Conservation (phyloP, 2,888 invertebrate species). For the Troglohyphantes excavatus region DNA sequence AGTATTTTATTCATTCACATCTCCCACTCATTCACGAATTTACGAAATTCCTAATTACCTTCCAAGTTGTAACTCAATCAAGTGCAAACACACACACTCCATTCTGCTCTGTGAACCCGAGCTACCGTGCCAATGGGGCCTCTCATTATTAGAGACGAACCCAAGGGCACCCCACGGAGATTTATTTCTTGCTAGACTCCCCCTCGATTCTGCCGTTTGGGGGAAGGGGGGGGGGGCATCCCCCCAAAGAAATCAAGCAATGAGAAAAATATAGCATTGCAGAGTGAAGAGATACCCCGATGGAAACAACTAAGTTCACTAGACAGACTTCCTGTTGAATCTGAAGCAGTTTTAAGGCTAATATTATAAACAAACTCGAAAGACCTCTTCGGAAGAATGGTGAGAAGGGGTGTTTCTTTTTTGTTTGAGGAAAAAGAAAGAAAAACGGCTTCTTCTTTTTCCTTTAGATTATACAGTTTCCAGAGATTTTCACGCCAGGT, state of each 20-base stretch:
- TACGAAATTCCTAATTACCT: constrained; percentile 2
- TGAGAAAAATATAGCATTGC: background rate
- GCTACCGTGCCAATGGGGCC: constrained; percentile 13
- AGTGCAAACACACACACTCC: background rate
- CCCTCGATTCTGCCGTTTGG: constrained; percentile 4
- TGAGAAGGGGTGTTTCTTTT: too few species aligned
- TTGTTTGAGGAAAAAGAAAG: too few species aligned
- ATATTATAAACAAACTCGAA: too few species aligned
- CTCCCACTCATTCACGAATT: background rate
- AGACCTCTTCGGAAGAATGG: too few species aligned
- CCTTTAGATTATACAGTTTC: too few species aligned
- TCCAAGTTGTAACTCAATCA: constrained; percentile 1
- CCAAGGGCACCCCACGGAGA: constrained; percentile 17
- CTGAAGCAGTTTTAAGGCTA: too few species aligned
- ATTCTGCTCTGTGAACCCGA: constrained; percentile 6
- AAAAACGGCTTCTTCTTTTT: too few species aligned
- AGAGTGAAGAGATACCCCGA: background rate
- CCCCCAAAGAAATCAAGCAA: constrained; percentile 17
- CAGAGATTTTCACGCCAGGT: too few species aligned
- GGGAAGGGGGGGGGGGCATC: background rate
- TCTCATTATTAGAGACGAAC: constrained; percentile 17
- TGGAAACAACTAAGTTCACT: background rate
- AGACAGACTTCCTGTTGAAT: too few species aligned
- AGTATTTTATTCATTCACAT: background rate
- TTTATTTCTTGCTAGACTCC: constrained; percentile 27